Evolutionary conservation across 2,797 vertebrate species (phyloP), one percentile per base, ranked within the genome.

Genomic region (Triplophysa yarkandensis): DNA sequence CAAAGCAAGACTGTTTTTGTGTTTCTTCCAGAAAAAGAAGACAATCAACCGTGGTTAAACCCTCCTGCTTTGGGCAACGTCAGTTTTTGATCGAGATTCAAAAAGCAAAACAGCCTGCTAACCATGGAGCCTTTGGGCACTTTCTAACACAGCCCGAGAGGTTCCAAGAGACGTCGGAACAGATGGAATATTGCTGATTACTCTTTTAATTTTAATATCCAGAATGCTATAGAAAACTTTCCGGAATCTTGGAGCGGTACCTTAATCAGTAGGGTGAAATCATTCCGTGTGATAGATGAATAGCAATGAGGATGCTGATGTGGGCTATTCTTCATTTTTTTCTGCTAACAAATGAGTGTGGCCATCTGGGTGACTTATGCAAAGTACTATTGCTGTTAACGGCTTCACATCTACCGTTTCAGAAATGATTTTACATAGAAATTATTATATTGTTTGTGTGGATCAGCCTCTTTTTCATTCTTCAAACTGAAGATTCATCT

Each of bases 171-270:
- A 52, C 61, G 28, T 52, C 8, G 8, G 17, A 46, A 77, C 68
- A 70, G 25, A 54, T 64, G 62, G 62, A 65, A 60, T 71, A 66
- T 71, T 60, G 54, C 62, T 71, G 76, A 71, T 71, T 41, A 67
- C 76, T 77, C 4, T 28, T 64, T 41, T 55, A 66, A 67, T 52
- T 67, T 41, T 67, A 48, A 66, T 71, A 67, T 77, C 58, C 32
- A 60, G 66, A 21, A 60, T 28, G 6, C 30, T 52, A 27, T 3
- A 8, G 39, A 70, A 70, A 48, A 48, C 28, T 50, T 62, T 69
- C 39, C 1, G 1, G 44, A 71, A 21, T 66, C 62, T 77, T 60
- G 66, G 41, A 58, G 13, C 41, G 19, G 9, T 44, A 68, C 75
- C 54, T 71, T 52, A 65, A 65, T 69, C 63, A 48, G 60, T 65